Conservation (phyloP, 2,888 invertebrate species). For the Pseudococcus viburni region DNA sequence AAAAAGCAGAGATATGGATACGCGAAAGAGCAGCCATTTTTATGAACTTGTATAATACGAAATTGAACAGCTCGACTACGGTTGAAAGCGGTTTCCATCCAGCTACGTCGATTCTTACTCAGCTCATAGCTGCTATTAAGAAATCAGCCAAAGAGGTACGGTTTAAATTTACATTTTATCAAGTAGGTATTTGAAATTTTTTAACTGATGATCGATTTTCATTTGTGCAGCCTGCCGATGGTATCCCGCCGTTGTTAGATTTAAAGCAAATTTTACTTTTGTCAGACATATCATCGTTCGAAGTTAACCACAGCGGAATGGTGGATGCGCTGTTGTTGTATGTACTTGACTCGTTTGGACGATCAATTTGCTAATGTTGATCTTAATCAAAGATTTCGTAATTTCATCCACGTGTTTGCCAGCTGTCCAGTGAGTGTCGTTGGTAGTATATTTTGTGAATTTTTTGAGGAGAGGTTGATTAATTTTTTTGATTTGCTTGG, state of each 20-base stretch:
- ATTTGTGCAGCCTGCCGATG: conserved; percentile 73
- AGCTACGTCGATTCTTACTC: conserved; percentile 85
- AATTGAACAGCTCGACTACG: conserved; percentile 67
- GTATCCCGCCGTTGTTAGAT: conserved; percentile 82
- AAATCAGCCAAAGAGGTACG: conserved; percentile 74
- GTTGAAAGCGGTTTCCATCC: conserved; percentile 71
- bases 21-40: conserved; percentile 86
- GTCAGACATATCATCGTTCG: conserved; percentile 98
- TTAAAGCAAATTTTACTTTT: conserved; percentile 88
- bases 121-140: conserved; percentile 84
- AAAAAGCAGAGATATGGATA: conserved; percentile 95
- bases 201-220: not conserved
- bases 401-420: conserved; percentile 93
- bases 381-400: conserved; percentile 84
- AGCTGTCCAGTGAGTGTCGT: conserved; percentile 77
- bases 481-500: not conserved
- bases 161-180: not conserved
- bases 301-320: conserved; percentile 97
- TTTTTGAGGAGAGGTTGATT: not conserved
- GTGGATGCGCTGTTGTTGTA: conserved; percentile 89
- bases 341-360: conserved; percentile 81
- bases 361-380: conserved; percentile 74
- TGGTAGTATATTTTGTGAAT: not conserved
- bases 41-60: conserved; percentile 73
- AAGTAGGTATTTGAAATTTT: not conserved